Evolutionary conservation across 2,888 invertebrate species (phyloP).

Genomic region (Hypomecis punctinalis): DNA sequence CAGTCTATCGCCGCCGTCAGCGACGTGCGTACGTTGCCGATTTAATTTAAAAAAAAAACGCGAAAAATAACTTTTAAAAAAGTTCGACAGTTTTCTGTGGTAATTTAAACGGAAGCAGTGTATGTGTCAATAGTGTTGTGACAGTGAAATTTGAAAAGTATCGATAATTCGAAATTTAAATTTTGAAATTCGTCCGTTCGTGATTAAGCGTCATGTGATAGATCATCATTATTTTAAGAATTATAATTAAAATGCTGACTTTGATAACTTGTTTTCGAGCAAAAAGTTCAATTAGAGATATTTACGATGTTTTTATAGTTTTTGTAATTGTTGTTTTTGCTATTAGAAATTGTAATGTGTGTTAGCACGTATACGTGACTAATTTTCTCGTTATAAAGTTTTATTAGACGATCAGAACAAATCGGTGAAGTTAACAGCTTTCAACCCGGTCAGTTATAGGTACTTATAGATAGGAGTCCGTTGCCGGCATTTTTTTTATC

Average conservation of each 20-base stretch:
- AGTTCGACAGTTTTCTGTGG: constrained; percentile 35
- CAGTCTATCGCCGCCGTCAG: constrained; percentile 29
- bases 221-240: constrained; percentile 37
- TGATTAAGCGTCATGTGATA: constrained; percentile 32
- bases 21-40: constrained; percentile 39
- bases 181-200: constrained; percentile 5
- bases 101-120: constrained; percentile 38
- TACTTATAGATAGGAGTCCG: no score
- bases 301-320: not conserved
- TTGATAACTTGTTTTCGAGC: constrained; percentile 17
- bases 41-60: constrained; percentile 19
- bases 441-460: not conserved
- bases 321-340: not conserved
- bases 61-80: constrained; percentile 22
- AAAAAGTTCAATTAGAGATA: constrained; percentile 14
- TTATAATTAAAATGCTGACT: constrained; percentile 16
- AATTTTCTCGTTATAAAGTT: not conserved
- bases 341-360: not conserved
- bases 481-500: not conserved
- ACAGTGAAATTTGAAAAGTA: constrained; percentile 22
- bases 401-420: not conserved
- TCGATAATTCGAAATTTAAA: constrained; percentile 24
- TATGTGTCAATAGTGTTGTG: constrained; percentile 24
- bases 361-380: not conserved
- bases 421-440: not conserved